Evolutionary conservation across 2,888 invertebrate species (phyloP).

Genomic region (Eremobia ochroleuca): DNA sequence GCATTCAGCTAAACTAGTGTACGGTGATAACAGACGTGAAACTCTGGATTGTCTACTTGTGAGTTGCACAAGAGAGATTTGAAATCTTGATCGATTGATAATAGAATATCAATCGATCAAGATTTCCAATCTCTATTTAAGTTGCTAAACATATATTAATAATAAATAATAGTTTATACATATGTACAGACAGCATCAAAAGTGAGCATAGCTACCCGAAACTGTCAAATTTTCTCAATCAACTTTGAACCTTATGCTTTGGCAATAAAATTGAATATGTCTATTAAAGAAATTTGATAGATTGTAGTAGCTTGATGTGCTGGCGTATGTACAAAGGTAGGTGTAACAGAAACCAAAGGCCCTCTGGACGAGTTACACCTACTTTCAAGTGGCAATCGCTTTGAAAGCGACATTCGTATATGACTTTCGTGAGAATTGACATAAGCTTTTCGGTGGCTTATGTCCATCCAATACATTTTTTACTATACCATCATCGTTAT

Average conservation of each 20-base stretch:
- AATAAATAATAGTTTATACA: no score
- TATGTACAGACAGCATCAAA: not conserved
- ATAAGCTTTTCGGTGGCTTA: not conserved
- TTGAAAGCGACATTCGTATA: not conserved
- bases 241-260: no score
- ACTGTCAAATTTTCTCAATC: no score
- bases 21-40: conserved; percentile 1
- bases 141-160: no score
- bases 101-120: no score
- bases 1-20: conserved; percentile 36
- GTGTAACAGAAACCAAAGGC: no score
- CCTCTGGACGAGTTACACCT: no score
- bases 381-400: not conserved
- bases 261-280: no score
- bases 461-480: not conserved
- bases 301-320: no score
- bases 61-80: conserved; percentile 1
- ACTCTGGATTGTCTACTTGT: not conserved
- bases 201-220: no score
- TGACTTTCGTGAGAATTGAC: not conserved
- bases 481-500: not conserved
- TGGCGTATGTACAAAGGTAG: not conserved
- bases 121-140: no score
- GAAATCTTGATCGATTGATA: not conserved
- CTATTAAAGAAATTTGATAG: no score